Evolutionary conservation across 2,113 vertebrate genomes (phyloP).

Genomic region (Fukomys damarensis): DNA sequence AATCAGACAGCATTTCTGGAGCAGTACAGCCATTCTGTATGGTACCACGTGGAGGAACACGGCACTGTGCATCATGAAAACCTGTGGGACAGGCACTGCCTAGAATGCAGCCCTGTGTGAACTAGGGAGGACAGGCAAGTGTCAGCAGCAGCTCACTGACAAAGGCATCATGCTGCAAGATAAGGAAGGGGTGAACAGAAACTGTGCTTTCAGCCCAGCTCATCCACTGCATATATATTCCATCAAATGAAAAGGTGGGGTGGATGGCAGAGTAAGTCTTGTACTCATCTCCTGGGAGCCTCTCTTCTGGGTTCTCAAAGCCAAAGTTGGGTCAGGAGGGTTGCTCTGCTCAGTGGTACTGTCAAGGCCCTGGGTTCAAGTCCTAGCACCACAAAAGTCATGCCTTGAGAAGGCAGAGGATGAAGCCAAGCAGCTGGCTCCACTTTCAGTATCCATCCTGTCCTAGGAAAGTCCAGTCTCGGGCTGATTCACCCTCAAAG

Average conservation of each 20-base stretch:
- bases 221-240: background rate
- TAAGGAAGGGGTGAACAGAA: no score
- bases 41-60: background rate
- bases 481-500: background rate
- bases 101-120: background rate
- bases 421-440: background rate
- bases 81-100: background rate
- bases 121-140: background rate
- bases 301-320: constrained; percentile 18
- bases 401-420: background rate
- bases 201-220: background rate
- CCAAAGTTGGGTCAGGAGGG: background rate
- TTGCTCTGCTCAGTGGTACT: background rate
- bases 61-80: background rate
- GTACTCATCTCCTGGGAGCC: background rate
- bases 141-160: background rate
- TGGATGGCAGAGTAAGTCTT: background rate
- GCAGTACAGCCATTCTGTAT: background rate
- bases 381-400: background rate
- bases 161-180: no score
- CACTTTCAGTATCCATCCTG: background rate
- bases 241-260: background rate
- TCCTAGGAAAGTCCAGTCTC: background rate
- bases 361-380: background rate
- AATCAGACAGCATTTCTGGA: background rate